Evolutionary conservation across 2,113 vertebrate species (phyloP).

Genomic region (Gadus macrocephalus): DNA sequence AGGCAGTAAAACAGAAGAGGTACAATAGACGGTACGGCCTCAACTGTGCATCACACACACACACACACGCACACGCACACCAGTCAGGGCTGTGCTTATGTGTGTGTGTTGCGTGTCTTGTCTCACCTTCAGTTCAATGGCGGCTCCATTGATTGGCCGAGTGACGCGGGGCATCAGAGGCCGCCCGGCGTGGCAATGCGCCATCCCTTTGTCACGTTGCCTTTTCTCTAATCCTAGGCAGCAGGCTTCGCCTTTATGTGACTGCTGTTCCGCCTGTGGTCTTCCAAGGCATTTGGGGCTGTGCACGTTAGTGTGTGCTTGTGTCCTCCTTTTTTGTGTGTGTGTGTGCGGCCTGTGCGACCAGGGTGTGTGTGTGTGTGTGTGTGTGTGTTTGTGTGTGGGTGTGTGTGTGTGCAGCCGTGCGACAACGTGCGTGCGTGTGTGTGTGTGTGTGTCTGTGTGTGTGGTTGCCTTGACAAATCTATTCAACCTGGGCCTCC

Average conservation of each 20-base stretch:
- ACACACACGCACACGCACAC: slow-evolving; percentile 9
- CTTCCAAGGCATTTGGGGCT: slow-evolving; percentile 85
- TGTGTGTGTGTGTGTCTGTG: background rate
- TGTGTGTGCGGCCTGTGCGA: slow-evolving; percentile 19
- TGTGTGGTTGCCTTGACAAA: slow-evolving; percentile 88
- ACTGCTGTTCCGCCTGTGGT: slow-evolving; percentile 80
- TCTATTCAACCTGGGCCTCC: slow-evolving; percentile 89
- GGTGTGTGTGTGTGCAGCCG: slow-evolving; percentile 31
- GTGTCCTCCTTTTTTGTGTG: slow-evolving; percentile 26
- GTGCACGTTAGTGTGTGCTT: slow-evolving; percentile 29
- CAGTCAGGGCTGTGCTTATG: slow-evolving; percentile 70
- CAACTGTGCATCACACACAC: background rate
- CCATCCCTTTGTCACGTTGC: slow-evolving; percentile 79
- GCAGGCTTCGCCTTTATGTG: slow-evolving; percentile 87
- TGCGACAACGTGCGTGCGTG: too few species aligned
- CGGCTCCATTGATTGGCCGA: slow-evolving; percentile 82
- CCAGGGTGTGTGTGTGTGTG: too few species aligned
- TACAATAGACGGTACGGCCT: too few species aligned
- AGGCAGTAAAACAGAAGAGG: too few species aligned
- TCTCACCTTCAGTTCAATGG: slow-evolving; percentile 76
- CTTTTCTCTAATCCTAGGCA: slow-evolving; percentile 89
- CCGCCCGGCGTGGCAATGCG: slow-evolving; percentile 76
- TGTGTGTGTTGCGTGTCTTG: slow-evolving; percentile 69
- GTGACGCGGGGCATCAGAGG: slow-evolving; percentile 75
- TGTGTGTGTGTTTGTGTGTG: too few species aligned